Evolutionary conservation across 2,888 invertebrate species (phyloP).

Genomic region (Tenthredo scrophulariae): DNA sequence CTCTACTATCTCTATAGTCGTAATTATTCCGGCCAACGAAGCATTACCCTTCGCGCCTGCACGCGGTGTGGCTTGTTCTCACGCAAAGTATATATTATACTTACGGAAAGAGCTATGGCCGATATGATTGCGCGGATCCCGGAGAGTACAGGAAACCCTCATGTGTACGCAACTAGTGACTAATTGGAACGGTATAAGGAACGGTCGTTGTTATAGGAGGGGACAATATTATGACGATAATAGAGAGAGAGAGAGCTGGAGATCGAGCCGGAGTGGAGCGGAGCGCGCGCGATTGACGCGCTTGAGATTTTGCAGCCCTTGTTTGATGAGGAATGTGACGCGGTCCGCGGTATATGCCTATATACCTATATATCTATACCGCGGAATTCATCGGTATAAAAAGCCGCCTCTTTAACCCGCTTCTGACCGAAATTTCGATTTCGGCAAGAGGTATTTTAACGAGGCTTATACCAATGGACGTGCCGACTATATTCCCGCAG

Average conservation of each 20-base stretch:
- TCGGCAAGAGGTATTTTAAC: slow-evolving; percentile 77
- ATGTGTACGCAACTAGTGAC: not conserved
- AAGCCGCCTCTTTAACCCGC: slow-evolving; percentile 40
- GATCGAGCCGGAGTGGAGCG: not conserved
- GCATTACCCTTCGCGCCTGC: not conserved
- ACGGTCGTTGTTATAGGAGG: not conserved
- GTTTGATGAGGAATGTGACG: slow-evolving; percentile 44
- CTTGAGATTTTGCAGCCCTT: slow-evolving; percentile 2
- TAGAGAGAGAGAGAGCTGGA: not conserved
- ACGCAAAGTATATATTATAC: not conserved
- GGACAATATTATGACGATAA: not conserved
- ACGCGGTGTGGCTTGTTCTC: not conserved
- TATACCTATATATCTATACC: not conserved
- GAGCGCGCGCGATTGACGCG: not conserved
- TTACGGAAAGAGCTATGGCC: not conserved
- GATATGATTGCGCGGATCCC: slow-evolving; percentile 8
- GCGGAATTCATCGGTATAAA: slow-evolving; percentile 24
- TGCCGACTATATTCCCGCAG: slow-evolving; percentile 54
- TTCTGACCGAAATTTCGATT: slow-evolving; percentile 75
- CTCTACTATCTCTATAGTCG: not conserved
- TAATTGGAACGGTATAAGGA: not conserved
- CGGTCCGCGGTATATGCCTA: not conserved
- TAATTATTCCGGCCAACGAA: slow-evolving; percentile 35
- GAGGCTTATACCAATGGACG: slow-evolving; percentile 74
- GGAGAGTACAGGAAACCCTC: not conserved